Evolutionary conservation across 2,797 vertebrate species (phyloP).

Genomic region (Cyclura pinguis): DNA sequence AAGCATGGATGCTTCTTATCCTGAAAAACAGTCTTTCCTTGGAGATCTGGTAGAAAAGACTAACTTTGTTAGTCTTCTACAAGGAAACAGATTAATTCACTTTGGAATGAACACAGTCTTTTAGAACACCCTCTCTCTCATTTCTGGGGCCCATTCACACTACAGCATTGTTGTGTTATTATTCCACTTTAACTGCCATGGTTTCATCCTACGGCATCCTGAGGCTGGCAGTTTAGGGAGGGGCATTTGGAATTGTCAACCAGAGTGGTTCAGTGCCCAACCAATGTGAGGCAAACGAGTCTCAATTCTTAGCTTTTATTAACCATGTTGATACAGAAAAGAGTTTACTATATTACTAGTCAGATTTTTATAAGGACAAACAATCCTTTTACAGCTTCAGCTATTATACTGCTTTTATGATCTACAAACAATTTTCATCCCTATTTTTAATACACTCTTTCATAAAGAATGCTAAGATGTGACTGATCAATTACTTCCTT

Average conservation of each 20-base stretch:
- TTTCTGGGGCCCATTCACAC: neutral
- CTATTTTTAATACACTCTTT: conserved; percentile 17
- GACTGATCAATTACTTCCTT: conserved; percentile 25
- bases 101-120: neutral
- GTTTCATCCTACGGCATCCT: too few species aligned
- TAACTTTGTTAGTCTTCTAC: neutral
- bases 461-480: neutral
- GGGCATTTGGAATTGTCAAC: too few species aligned
- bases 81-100: neutral
- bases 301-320: neutral
- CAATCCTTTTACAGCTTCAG: neutral
- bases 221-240: too few species aligned
- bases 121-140: neutral
- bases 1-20: conserved; percentile 43
- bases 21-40: conserved; percentile 45
- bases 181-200: too few species aligned
- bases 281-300: too few species aligned
- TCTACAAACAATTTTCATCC: neutral
- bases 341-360: conserved; percentile 9
- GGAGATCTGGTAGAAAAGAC: neutral
- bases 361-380: conserved; percentile 7
- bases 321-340: neutral
- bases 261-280: too few species aligned
- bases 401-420: neutral
- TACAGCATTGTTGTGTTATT: too few species aligned